Percentiles rank a stretch among this genome's conserved stretches.
Evolutionary conservation across 2,113 vertebrate genomes (phyloP).

Genomic region (Brachyhypopomus gauderio): DNA sequence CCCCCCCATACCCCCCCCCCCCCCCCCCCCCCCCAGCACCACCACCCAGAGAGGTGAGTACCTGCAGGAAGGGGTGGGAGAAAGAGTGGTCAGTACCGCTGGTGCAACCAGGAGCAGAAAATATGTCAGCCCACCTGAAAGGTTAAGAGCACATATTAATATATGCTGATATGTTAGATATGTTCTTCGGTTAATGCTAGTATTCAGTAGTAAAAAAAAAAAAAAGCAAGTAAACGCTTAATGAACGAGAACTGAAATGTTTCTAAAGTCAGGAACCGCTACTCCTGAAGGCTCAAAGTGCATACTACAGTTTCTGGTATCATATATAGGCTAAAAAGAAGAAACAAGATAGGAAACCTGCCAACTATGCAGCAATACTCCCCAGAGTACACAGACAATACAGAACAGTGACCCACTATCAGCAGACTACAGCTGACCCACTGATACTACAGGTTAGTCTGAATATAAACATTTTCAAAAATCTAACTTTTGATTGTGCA

Average conservation of each 20-base stretch:
- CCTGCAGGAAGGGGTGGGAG: slow-evolving; percentile 90
- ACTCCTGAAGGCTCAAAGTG: background rate
- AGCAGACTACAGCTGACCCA: background rate
- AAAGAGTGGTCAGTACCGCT: slow-evolving; percentile 73
- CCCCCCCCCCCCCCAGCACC: background rate
- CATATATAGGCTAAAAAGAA: background rate
- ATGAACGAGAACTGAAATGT: background rate
- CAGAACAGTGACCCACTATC: background rate
- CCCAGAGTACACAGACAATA: background rate
- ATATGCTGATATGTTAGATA: background rate
- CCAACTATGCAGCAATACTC: background rate
- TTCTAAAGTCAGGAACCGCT: background rate
- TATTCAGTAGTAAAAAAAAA: background rate
- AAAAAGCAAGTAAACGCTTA: background rate
- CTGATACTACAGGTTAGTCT: background rate
- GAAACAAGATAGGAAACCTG: background rate
- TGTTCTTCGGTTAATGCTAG: too few species aligned
- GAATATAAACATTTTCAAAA: background rate
- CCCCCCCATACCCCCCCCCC: too few species aligned
- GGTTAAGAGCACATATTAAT: background rate
- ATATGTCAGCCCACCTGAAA: slow-evolving; percentile 88
- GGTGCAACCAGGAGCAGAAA: slow-evolving; percentile 76
- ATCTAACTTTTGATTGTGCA: background rate
- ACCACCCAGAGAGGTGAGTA: slow-evolving; percentile 54
- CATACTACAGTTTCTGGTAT: background rate